Percentiles rank a stretch among this genome's conserved stretches.
These are phyloP conservation scores for Protodeltote pygarga DNA, from an alignment of 2,888 invertebrate genomes.

Conservation along the genomic window DNA sequence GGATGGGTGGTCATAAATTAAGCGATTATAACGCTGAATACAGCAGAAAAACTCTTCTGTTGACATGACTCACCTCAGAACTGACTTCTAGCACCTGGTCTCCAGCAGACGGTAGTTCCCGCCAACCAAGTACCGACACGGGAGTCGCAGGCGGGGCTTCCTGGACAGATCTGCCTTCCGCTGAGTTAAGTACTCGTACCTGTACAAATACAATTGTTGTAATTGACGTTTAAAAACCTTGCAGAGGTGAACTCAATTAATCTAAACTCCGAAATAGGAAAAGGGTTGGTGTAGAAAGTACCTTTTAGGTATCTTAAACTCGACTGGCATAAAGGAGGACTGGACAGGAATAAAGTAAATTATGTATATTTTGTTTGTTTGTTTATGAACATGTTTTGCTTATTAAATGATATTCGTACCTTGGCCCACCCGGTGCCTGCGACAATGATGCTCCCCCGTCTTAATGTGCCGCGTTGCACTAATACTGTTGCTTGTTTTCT, in stretches of 20 bases:
- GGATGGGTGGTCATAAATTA: neutral
- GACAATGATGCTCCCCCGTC: constrained; percentile 92
- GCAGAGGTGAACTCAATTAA: too few species aligned
- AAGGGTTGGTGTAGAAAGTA: too few species aligned
- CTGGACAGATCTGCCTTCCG: constrained; percentile 89
- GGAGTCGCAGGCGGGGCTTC: constrained; percentile 93
- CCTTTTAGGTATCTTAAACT: too few species aligned
- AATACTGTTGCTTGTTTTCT: constrained; percentile 94
- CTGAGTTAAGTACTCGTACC: constrained; percentile 91
- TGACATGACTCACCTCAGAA: constrained; percentile 88
- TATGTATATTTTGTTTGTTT: too few species aligned
- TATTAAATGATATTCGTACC: constrained; percentile 60
- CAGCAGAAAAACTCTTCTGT: neutral
- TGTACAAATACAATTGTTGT: constrained; percentile 27
- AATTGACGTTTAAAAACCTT: too few species aligned
- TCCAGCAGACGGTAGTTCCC: constrained; percentile 95
- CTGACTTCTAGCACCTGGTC: constrained; percentile 94
- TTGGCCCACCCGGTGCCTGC: constrained; percentile 95
- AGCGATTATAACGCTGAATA: neutral
- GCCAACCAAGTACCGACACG: constrained; percentile 96
- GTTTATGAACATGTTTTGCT: too few species aligned
- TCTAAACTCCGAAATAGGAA: too few species aligned
- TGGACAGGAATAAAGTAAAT: too few species aligned
- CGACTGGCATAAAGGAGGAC: too few species aligned
- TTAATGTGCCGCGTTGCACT: constrained; percentile 94